These are phyloP conservation scores for Acanthurus tractus DNA, from an alignment of 2,797 vertebrate genomes.

Conservation along the genomic window DNA sequence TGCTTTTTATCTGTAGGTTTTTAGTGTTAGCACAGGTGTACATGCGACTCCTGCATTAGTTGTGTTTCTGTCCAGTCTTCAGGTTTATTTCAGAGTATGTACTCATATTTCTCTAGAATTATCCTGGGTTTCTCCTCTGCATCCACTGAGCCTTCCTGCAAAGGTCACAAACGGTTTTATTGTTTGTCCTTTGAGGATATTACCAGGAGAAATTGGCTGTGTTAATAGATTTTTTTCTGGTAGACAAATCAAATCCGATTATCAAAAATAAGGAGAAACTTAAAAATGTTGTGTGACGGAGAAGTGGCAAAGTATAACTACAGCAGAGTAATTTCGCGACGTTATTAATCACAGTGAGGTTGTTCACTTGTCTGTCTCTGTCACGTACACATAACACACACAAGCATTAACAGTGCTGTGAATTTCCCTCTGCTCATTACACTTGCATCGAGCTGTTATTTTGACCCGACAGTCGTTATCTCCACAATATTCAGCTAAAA, in stretches of 20 bases:
- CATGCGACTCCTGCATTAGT: background rate
- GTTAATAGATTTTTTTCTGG: conserved; percentile 8
- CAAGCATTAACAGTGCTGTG: conserved; percentile 36
- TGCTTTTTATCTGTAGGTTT: background rate
- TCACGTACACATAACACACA: conserved; percentile 28
- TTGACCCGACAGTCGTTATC: conserved; percentile 74
- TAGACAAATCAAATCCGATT: background rate
- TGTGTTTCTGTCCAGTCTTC: background rate
- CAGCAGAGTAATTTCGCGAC: background rate
- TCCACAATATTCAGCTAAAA: conserved; percentile 43
- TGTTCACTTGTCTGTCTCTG: conserved; percentile 13
- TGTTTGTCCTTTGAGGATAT: conserved; percentile 23
- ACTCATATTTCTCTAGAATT: conserved; percentile 10
- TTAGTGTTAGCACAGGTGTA: background rate
- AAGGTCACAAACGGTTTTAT: conserved; percentile 41
- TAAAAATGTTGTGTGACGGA: background rate
- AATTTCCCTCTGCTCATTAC: conserved; percentile 68
- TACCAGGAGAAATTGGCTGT: conserved; percentile 7
- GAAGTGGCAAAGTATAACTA: background rate
- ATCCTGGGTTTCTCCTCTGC: background rate
- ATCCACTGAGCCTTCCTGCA: conserved; percentile 10
- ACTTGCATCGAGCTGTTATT: conserved; percentile 51
- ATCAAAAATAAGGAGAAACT: conserved; percentile 3
- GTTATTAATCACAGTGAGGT: conserved; percentile 20
- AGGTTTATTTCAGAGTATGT: conserved; percentile 3